These are phyloP conservation scores for sheep (Ovis aries) DNA, from an alignment of 2,113 vertebrate genomes.

Conservation along the genomic window ARS-UI_Ramb_v3.0 NC_056073.1:4353501-4354000, in stretches of 20 bases:
- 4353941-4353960: not conserved
- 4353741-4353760: not conserved
- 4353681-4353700: not conserved
- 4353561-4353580: not conserved
- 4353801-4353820: constrained; percentile 14
- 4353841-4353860: not conserved
- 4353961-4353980: not conserved
- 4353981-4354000: not conserved
- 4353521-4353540: not conserved
- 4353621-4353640: not conserved
- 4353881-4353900: not conserved
- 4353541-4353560: not conserved
- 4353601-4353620: not conserved
- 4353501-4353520: not conserved
- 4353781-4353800: constrained; percentile 31
- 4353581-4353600: constrained; percentile 13
- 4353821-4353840: constrained; percentile 9
- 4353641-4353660: not conserved
- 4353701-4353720: constrained; percentile 48
- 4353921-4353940: not conserved
- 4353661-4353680: constrained; percentile 14
- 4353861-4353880: not conserved
- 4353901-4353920: not conserved
- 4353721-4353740: constrained; percentile 33
- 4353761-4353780: not conserved